phyloP scores from a whole-genome alignment of 2,888 invertebrate species.

The Habroteleia sp. region DNA sequence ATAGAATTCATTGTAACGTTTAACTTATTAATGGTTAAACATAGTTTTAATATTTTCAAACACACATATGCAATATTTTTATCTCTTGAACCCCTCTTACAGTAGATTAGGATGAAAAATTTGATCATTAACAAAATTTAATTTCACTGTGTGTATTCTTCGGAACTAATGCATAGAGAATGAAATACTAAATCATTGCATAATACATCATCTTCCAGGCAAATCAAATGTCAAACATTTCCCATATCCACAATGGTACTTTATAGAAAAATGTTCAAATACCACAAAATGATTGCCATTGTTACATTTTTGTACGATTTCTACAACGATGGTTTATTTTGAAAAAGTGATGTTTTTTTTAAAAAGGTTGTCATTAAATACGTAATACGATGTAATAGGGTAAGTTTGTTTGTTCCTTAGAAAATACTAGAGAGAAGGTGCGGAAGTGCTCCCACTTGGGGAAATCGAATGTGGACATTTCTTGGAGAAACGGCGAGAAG shows the following conservation, averaged over 20 bases:
- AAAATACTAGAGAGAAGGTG: constrained; percentile 39
- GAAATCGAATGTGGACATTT: constrained; percentile 55
- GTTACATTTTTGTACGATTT: constrained; percentile 51
- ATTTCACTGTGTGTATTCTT: background rate
- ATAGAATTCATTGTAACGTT: no score
- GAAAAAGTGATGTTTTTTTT: constrained; percentile 1
- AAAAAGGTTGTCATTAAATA: constrained; percentile 13
- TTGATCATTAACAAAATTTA: background rate
- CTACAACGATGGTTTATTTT: constrained; percentile 12
- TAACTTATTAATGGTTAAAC: no score
- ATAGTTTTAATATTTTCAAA: no score
- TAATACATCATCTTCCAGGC: constrained; percentile 61
- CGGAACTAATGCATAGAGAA: constrained; percentile 33
- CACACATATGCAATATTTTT: no score
- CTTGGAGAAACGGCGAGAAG: constrained; percentile 46
- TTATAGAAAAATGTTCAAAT: constrained; percentile 23
- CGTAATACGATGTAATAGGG: constrained; percentile 7
- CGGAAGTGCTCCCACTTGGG: constrained; percentile 61
- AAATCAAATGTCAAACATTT: constrained; percentile 61
- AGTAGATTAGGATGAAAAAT: no score
- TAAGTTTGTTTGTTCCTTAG: constrained; percentile 28
- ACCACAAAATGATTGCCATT: constrained; percentile 41
- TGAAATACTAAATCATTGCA: constrained; percentile 32
- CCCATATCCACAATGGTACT: constrained; percentile 56
- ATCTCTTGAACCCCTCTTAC: no score